Conservation (phyloP, 2,113 vertebrate species). For the Carlito syrichta region DNA sequence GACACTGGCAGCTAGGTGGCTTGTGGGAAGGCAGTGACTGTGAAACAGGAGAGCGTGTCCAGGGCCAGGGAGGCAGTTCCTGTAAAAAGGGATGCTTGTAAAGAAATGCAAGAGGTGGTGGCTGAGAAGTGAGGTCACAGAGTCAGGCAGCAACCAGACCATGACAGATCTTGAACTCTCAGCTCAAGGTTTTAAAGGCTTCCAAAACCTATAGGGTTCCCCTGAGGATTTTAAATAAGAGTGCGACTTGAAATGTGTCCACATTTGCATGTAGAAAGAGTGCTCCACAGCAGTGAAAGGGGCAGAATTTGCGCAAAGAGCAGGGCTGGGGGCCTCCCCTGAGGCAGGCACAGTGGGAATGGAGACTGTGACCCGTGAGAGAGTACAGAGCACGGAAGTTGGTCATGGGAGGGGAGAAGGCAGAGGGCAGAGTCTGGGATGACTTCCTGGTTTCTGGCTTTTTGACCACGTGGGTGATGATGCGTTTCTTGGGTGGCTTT, state of each 20-base stretch:
- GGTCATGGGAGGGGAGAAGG: not conserved
- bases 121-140: not conserved
- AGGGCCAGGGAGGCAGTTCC: not conserved
- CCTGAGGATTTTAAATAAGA: not conserved
- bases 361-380: not conserved
- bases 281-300: not conserved
- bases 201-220: not conserved
- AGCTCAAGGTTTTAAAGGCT: not conserved
- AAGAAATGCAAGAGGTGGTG: not conserved
- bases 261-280: not conserved
- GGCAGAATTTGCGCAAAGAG: not conserved
- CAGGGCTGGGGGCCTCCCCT: accelerated
- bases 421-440: not conserved
- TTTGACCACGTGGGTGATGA: not conserved
- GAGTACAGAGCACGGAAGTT: not conserved
- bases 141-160: not conserved
- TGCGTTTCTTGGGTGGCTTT: not conserved
- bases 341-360: not conserved
- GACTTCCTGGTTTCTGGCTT: not conserved
- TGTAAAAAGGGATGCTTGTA: not conserved
- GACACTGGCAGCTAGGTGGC: not conserved
- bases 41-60: accelerated
- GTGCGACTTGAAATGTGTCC: not conserved
- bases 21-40: not conserved
- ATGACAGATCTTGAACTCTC: not conserved